Conservation (phyloP, 2,888 invertebrate species). For the Notocelia uddmanniana region DNA sequence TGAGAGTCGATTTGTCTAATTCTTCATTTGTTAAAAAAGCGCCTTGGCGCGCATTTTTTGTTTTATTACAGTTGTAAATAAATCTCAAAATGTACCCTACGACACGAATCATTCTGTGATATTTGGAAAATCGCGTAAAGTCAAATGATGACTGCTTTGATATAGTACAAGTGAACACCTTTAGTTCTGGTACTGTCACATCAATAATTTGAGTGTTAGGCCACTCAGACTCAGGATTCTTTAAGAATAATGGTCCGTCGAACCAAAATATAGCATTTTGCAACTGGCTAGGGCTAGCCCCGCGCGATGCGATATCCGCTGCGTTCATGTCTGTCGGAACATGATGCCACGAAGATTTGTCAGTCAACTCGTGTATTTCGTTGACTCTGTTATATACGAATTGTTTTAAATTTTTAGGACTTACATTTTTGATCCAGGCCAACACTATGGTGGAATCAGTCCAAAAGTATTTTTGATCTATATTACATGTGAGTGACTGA, state of each 20-base stretch:
- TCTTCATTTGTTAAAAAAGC: slow-evolving; percentile 8
- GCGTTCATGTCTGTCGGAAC: slow-evolving; percentile 12
- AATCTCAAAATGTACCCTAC: slow-evolving; percentile 11
- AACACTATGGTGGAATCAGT: slow-evolving; percentile 12
- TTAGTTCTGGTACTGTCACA: background rate
- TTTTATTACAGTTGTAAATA: background rate
- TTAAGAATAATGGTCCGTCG: background rate
- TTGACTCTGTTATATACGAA: slow-evolving; percentile 20
- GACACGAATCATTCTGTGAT: slow-evolving; percentile 8
- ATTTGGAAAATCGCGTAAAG: slow-evolving; percentile 6
- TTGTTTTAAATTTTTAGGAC: background rate
- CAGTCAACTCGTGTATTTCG: slow-evolving; percentile 20
- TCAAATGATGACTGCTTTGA: background rate
- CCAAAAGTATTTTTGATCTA: slow-evolving; percentile 14
- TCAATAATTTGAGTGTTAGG: background rate
- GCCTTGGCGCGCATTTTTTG: background rate
- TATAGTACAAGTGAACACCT: background rate
- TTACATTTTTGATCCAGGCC: background rate
- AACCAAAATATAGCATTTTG: background rate
- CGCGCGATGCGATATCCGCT: background rate
- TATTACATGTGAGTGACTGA: slow-evolving; percentile 6
- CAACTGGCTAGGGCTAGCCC: background rate
- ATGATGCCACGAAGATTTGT: slow-evolving; percentile 7
- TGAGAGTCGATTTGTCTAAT: slow-evolving; percentile 5
- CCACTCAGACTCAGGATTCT: background rate